Percentiles rank a stretch among this genome's conserved stretches.
These are phyloP conservation scores for Crenichthys baileyi DNA, from an alignment of 2,797 vertebrate genomes.

Conservation along the genomic window DNA sequence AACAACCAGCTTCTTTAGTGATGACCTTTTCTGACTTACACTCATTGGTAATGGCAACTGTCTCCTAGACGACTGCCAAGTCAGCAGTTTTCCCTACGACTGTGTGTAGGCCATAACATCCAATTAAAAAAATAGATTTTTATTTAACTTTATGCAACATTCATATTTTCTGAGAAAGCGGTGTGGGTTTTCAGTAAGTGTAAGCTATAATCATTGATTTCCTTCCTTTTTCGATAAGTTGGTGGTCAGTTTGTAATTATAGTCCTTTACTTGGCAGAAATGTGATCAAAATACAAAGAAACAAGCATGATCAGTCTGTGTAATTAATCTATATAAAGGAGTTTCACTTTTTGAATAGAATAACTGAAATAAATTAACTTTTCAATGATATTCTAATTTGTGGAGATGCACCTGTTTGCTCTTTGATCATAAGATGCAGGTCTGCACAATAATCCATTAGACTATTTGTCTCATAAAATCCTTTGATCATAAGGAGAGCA, in stretches of 20 bases:
- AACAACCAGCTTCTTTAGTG: not conserved
- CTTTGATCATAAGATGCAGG: not conserved
- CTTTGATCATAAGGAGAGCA: conserved; percentile 48
- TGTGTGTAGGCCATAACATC: not conserved
- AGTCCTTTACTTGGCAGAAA: not conserved
- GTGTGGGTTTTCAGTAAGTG: not conserved
- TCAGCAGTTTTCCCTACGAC: not conserved
- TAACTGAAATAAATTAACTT: not conserved
- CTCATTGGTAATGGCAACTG: not conserved
- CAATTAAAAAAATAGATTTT: not conserved
- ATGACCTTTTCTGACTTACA: not conserved
- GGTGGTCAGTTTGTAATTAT: not conserved
- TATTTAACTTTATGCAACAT: not conserved
- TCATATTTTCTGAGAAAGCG: not conserved
- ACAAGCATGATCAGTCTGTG: not conserved
- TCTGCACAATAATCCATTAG: not conserved
- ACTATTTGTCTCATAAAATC: conserved; percentile 19
- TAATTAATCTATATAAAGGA: not conserved
- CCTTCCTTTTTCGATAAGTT: not conserved
- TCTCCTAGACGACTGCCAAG: not conserved
- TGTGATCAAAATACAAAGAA: not conserved
- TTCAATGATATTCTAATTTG: not conserved
- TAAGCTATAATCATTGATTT: not conserved
- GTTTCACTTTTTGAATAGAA: not conserved
- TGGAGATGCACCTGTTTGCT: not conserved